Percentiles rank a stretch among this genome's conserved stretches.
These are phyloP conservation scores for Thalassoma bifasciatum DNA, from an alignment of 2,113 vertebrate species.

Conservation along the genomic window DNA sequence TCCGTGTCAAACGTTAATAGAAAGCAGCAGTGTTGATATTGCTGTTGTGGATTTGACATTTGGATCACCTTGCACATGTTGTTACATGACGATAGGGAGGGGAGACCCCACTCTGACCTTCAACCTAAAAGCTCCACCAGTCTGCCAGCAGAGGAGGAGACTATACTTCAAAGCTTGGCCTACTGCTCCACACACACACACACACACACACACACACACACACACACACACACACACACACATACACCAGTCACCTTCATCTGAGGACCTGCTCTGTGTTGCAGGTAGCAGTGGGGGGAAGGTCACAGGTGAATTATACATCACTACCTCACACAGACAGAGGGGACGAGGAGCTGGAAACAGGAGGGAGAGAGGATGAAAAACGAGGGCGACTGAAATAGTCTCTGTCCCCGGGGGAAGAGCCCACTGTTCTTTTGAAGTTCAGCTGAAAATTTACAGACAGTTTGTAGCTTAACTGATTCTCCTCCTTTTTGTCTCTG, in stretches of 20 bases:
- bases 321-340: constrained; percentile 19
- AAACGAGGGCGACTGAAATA: constrained; percentile 33
- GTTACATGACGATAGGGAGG: neutral
- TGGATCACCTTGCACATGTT: constrained; percentile 8
- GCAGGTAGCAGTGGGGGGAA: constrained; percentile 40
- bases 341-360: constrained; percentile 12
- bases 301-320: constrained; percentile 57
- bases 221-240: constrained; percentile 15
- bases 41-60: constrained; percentile 12
- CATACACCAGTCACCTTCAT: constrained; percentile 36
- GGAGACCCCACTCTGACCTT: neutral
- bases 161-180: constrained; percentile 54
- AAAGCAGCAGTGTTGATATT: neutral
- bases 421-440: constrained; percentile 49
- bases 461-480: constrained; percentile 31
- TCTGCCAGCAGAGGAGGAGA: neutral
- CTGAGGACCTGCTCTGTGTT: constrained; percentile 24
- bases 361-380: constrained; percentile 2
- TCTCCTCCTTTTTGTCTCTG: constrained; percentile 36
- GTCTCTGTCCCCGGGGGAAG: constrained; percentile 3
- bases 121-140: neutral
- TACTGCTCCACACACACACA: constrained; percentile 18
- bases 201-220: constrained; percentile 18
- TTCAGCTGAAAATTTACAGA: constrained; percentile 36
- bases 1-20: neutral